Percentiles rank a stretch among this genome's conserved stretches.
Conservation (phyloP, 2,797 vertebrate genomes). For the Dicrostonyx torquatus region DNA sequence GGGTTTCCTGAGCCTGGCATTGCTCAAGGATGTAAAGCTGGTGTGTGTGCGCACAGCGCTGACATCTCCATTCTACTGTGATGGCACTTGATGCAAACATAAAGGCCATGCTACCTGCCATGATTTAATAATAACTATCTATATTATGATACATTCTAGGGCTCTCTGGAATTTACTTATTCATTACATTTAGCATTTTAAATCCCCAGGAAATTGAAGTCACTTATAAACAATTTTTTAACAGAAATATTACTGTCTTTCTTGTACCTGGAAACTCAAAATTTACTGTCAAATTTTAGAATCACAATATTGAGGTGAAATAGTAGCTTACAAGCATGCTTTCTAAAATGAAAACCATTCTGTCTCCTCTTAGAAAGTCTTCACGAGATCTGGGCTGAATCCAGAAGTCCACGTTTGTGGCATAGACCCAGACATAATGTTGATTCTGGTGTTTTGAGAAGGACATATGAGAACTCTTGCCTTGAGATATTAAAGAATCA, state of each 20-base stretch:
- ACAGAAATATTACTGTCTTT: background rate
- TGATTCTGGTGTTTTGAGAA: background rate
- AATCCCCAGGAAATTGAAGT: background rate
- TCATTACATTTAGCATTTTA: slow-evolving; percentile 16
- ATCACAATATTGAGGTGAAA: background rate
- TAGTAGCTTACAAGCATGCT: background rate
- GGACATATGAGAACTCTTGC: background rate
- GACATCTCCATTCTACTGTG: background rate
- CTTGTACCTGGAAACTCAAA: slow-evolving; percentile 22
- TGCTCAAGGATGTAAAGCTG: background rate
- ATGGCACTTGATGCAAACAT: background rate
- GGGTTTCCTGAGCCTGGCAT: background rate
- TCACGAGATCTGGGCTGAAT: background rate
- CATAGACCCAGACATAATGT: background rate
- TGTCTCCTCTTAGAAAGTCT: background rate
- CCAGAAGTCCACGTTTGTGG: background rate
- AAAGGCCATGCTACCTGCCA: background rate
- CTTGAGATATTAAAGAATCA: background rate
- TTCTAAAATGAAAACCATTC: slow-evolving; percentile 29
- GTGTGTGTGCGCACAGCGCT: background rate
- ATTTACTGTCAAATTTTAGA: slow-evolving; percentile 24
- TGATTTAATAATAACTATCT: background rate
- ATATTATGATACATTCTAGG: slow-evolving; percentile 29
- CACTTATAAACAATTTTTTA: background rate
- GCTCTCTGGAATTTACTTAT: background rate